Conservation (phyloP, 2,113 vertebrate genomes). For the Trichomycterus rosablanca region DNA sequence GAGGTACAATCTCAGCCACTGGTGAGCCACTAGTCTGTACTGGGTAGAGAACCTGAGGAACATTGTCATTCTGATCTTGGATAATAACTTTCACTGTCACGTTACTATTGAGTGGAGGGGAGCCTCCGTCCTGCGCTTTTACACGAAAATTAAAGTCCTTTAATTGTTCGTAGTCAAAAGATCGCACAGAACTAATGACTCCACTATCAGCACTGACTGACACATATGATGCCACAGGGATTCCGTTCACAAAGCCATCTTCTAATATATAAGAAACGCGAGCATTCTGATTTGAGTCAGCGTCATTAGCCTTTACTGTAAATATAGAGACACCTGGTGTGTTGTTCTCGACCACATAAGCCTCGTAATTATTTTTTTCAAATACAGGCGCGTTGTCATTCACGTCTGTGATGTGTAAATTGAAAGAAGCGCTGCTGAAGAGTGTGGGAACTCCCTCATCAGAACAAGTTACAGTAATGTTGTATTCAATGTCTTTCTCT, state of each 20-base stretch:
- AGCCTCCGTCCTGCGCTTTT: conserved; percentile 58
- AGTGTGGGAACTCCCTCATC: conserved; percentile 43
- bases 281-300: conserved; percentile 28
- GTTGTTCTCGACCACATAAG: conserved; percentile 33
- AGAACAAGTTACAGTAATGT: conserved; percentile 36
- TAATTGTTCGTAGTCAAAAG: conserved; percentile 63
- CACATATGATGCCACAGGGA: conserved; percentile 29
- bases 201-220: conserved; percentile 53
- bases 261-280: conserved; percentile 37
- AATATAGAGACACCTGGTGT: conserved; percentile 29
- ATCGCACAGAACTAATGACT: conserved; percentile 55
- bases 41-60: conserved; percentile 54
- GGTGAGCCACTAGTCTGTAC: conserved; percentile 28
- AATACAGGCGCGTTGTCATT: conserved; percentile 38
- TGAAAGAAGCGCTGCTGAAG: conserved; percentile 19
- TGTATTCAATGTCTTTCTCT: conserved; percentile 37
- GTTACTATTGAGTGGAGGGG: conserved; percentile 29
- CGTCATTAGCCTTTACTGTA: conserved; percentile 25
- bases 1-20: conserved; percentile 46
- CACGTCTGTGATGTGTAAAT: conserved; percentile 31
- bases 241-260: conserved; percentile 19
- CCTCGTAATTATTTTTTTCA: conserved; percentile 26
- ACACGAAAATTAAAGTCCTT: conserved; percentile 51
- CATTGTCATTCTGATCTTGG: conserved; percentile 63
- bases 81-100: conserved; percentile 58